phyloP scores from a whole-genome alignment of 1,140 invertebrate genomes.

The Habropoda laboriosa region DNA sequence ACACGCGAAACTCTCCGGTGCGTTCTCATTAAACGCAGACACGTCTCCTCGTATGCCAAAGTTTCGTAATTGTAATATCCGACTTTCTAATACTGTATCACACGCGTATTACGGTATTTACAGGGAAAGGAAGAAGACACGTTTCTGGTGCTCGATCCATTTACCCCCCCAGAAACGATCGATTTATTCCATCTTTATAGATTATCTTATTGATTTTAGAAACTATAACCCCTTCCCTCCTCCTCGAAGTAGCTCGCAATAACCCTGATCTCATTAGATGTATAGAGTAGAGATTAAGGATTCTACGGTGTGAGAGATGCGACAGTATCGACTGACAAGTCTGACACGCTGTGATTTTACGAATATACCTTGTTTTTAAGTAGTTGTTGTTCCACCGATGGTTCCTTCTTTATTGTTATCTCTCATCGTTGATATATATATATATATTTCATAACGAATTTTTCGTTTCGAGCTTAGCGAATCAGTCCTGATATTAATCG shows the following conservation, averaged over 20 bases:
- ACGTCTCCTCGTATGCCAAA: conserved; percentile 59
- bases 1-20: background rate
- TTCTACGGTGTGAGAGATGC: conserved; percentile 34
- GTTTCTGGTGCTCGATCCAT: conserved; percentile 30
- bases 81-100: conserved; percentile 5
- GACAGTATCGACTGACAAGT: background rate
- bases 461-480: background rate
- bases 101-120: conserved; percentile 4
- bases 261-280: conserved; percentile 64
- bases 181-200: conserved; percentile 18
- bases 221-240: too few species aligned
- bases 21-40: background rate
- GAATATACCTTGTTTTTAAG: conserved; percentile 5
- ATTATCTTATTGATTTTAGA: conserved; percentile 39
- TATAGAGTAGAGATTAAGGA: conserved; percentile 46
- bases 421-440: background rate
- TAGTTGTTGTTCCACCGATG: conserved; percentile 5
- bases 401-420: conserved; percentile 25
- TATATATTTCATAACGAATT: background rate
- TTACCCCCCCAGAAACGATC: conserved; percentile 3
- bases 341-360: background rate
- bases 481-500: conserved; percentile 1
- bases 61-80: conserved; percentile 40
- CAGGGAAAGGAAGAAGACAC: conserved; percentile 46
- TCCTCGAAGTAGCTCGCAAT: conserved; percentile 58